A percentile compares a stretch with the other conserved stretches of the same genome.
Evolutionary conservation across 2,888 invertebrate species (phyloP).

Genomic region (Chirona hameri): DNA sequence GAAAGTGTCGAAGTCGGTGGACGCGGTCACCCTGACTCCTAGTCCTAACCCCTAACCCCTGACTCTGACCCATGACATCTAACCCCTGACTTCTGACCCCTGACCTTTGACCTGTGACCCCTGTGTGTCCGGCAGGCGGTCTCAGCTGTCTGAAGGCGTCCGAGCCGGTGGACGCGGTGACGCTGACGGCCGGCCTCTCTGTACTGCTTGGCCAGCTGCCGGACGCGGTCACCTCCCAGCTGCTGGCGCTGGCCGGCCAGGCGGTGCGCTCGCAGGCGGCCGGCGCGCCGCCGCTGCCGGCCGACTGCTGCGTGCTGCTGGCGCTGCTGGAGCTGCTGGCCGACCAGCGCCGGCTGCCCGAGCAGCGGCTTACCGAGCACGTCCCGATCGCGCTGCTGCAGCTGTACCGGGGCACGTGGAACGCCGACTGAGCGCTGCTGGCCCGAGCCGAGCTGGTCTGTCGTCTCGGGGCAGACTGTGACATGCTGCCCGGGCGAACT

Average conservation of each 20-base stretch:
- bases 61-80: neutral
- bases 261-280: neutral
- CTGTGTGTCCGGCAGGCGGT: neutral
- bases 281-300: neutral
- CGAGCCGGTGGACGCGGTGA: neutral
- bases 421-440: neutral
- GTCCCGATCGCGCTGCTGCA: neutral
- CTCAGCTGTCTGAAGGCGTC: neutral
- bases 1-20: too few relatives aligned
- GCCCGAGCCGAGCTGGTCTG: too few relatives aligned
- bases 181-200: neutral
- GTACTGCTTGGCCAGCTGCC: neutral
- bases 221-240: neutral
- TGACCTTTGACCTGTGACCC: neutral
- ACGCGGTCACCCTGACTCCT: neutral
- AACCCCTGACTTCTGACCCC: neutral
- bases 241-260: slow-evolving; percentile 6
- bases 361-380: neutral
- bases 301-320: neutral
- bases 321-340: slow-evolving; percentile 7
- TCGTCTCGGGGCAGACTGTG: too few relatives aligned
- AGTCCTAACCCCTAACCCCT: neutral
- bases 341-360: neutral
- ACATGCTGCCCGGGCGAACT: too few relatives aligned
- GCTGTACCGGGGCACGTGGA: neutral